Evolutionary conservation across 92 coral and sea anemone species (phyloP), one percentile per base, ranked within the genome.

Genomic region (Blastomussa wellsi): DNA sequence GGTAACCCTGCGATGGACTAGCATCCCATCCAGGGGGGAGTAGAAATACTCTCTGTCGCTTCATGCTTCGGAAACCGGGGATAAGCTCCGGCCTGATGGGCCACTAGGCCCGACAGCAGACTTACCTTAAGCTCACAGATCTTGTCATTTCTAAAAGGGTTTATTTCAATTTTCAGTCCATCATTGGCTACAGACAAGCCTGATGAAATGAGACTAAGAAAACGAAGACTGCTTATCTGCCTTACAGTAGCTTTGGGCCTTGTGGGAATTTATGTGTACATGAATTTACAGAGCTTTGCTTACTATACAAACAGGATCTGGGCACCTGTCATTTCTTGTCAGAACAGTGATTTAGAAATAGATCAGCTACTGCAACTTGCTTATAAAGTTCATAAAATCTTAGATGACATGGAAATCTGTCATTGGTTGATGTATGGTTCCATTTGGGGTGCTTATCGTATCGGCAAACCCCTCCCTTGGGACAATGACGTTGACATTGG

Each of bases 371-470:
- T 93, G 31, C 77, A 90, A 16, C 64, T 93, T 44, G 82, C 95
- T 8, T 79, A 47, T 41, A 62, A 90, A 76, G 72, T 93, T 73
- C 95, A 90, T 78, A 65, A 48, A 78, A 86, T 86, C 29, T 86
- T 93, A 49, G 89, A 88, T 42, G 47, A 47, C 31, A 71, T 93
- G 47, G 67, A 66, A 22, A 66, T 92, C 20, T 82, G 87, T 14
- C 95, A 93, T 72, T 93, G 95, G 95, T 62, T 93, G 28, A 88
- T 90, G 93, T 93, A 93, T 79, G 95, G 95, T 5, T 93, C 95
- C 13, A 81, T 93, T 8, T 88, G 88, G 86, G 95, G 95, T n/a
- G 95, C 95, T 0, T 81, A 33, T n/a, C 92, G 95, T 11, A 73
- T 82, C 5, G 86, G 89, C 49, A 92, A 79, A 24, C 95, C 95